A percentile compares a stretch with the other conserved stretches of the same genome.
Evolutionary conservation across 2,797 vertebrate genomes (phyloP).

Genomic region (Aratinga solstitialis): DNA sequence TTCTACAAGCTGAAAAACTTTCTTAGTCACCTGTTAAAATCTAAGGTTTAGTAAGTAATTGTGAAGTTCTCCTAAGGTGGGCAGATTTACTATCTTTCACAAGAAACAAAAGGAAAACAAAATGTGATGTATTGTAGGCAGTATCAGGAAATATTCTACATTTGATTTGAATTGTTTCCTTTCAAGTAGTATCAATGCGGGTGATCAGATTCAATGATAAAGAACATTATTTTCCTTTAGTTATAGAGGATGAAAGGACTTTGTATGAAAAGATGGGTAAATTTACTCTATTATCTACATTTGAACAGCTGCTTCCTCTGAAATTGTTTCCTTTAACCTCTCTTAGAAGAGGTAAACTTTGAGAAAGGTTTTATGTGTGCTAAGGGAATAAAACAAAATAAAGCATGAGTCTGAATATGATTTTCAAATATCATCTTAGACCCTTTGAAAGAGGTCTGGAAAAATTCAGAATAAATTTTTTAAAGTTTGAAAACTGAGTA

Average conservation of each 20-base stretch:
- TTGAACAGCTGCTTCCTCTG: slow-evolving; percentile 30
- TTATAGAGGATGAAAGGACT: background rate
- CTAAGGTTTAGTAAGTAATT: background rate
- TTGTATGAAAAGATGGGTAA: slow-evolving; percentile 11
- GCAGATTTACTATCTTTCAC: background rate
- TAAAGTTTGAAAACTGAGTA: background rate
- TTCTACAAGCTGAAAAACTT: background rate
- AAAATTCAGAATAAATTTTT: background rate
- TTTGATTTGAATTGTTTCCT: background rate
- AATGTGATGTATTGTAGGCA: background rate
- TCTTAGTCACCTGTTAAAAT: background rate
- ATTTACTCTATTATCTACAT: background rate
- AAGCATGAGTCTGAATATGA: background rate
- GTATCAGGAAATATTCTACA: background rate
- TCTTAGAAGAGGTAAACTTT: background rate
- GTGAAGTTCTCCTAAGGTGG: background rate
- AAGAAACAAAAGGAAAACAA: background rate
- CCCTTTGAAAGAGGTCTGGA: background rate
- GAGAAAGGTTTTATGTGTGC: background rate
- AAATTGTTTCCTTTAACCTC: background rate
- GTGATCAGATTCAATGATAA: background rate
- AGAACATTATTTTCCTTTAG: background rate
- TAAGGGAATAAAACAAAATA: background rate
- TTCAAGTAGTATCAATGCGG: background rate
- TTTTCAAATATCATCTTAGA: background rate